Conservation (phyloP, 2,888 invertebrate species). For the Cyrtodaria siliqua region DNA sequence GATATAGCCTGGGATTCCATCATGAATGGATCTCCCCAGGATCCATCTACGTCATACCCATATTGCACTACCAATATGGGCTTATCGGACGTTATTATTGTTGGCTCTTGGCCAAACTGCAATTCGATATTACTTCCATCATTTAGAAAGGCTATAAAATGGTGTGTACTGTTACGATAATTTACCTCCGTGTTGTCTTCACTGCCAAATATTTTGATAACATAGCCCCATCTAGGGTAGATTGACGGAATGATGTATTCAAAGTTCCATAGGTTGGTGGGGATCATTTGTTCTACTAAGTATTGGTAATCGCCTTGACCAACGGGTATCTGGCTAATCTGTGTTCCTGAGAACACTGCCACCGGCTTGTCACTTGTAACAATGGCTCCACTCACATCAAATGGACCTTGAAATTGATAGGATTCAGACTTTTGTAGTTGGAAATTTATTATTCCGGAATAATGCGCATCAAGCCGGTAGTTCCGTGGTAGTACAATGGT, state of each 20-base stretch:
- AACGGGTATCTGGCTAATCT: not conserved
- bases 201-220: not conserved
- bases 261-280: not conserved
- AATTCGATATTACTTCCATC: not conserved
- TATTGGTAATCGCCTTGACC: not conserved
- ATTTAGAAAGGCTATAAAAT: not conserved
- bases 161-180: not conserved
- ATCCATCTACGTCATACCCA: not conserved
- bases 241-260: constrained; percentile 2
- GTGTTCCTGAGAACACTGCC: constrained; percentile 1
- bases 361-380: constrained; percentile 8
- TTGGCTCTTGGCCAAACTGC: not conserved
- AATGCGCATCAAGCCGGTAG: not conserved
- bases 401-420: not conserved
- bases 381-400: not conserved
- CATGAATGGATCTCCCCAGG: constrained; percentile 12
- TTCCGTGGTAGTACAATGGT: not conserved
- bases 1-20: not conserved
- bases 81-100: not conserved
- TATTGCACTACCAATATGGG: not conserved
- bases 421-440: not conserved
- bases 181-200: constrained; percentile 1
- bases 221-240: not conserved
- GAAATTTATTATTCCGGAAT: not conserved
- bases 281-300: constrained; percentile 7